Conservation (phyloP, 2,113 vertebrate genomes). For the Galemys pyrenaicus region DNA sequence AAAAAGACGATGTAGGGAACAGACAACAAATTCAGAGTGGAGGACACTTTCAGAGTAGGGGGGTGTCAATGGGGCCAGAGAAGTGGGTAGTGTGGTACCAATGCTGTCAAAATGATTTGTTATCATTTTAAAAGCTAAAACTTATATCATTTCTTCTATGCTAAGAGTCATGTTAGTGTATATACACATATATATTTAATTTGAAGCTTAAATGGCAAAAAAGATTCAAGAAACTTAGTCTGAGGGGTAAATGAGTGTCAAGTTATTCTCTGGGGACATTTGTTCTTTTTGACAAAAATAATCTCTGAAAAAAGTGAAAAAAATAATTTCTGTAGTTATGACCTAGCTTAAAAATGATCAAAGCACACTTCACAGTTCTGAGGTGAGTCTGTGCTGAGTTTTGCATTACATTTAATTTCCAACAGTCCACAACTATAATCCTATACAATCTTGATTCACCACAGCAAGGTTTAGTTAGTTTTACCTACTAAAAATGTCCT, state of each 20-base stretch:
- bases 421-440: not conserved
- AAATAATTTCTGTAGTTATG: not conserved
- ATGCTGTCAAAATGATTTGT: not conserved
- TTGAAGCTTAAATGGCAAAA: not conserved
- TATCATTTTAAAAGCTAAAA: not conserved
- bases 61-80: not conserved
- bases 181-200: not conserved
- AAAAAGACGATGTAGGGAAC: not conserved
- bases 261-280: not conserved
- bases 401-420: not conserved
- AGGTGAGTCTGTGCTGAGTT: not conserved
- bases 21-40: not conserved
- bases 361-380: not conserved
- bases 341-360: not conserved
- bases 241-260: not conserved
- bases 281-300: not conserved
- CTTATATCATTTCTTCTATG: not conserved
- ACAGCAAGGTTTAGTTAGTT: not conserved
- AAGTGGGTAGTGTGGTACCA: not conserved
- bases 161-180: not conserved
- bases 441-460: not conserved
- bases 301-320: not conserved
- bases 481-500: not conserved
- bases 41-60: not conserved
- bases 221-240: not conserved